Conservation (phyloP, 2,797 vertebrate species). For the Taeniopygia guttata region DNA sequence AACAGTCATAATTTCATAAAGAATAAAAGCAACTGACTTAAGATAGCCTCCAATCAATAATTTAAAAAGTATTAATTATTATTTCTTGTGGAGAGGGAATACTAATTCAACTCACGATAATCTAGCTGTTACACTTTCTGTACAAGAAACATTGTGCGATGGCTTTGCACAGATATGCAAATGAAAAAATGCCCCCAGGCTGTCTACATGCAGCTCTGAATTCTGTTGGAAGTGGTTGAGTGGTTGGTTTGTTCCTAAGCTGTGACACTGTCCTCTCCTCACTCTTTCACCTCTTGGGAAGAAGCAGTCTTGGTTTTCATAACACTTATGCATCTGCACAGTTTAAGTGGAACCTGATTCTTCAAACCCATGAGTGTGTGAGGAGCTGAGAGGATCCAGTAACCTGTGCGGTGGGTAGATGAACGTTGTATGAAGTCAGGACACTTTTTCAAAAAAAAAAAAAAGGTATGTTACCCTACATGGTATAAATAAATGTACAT, state of each 20-base stretch:
- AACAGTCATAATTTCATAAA: background rate
- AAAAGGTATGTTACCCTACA: background rate
- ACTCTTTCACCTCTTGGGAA: fast-evolving
- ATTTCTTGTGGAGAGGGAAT: background rate
- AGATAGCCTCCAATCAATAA: background rate
- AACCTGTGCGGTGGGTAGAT: background rate
- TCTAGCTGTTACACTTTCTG: background rate
- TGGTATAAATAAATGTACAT: background rate
- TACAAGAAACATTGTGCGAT: background rate
- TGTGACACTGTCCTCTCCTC: background rate
- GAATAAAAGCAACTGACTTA: background rate
- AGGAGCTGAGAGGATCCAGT: background rate
- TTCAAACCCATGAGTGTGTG: background rate
- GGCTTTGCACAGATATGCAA: background rate
- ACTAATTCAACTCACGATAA: background rate
- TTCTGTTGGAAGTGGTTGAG: background rate
- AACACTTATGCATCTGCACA: background rate
- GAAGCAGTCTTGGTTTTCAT: background rate
- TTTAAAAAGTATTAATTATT: background rate
- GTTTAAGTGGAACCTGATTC: background rate
- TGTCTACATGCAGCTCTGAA: background rate
- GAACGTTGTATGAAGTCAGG: background rate
- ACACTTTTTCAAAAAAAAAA: background rate
- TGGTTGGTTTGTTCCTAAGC: background rate
- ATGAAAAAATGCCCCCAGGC: background rate